A percentile compares a stretch with the other conserved stretches of the same genome.
Conservation (phyloP, 2,888 invertebrate genomes). For the Chrysodeixis includens region DNA sequence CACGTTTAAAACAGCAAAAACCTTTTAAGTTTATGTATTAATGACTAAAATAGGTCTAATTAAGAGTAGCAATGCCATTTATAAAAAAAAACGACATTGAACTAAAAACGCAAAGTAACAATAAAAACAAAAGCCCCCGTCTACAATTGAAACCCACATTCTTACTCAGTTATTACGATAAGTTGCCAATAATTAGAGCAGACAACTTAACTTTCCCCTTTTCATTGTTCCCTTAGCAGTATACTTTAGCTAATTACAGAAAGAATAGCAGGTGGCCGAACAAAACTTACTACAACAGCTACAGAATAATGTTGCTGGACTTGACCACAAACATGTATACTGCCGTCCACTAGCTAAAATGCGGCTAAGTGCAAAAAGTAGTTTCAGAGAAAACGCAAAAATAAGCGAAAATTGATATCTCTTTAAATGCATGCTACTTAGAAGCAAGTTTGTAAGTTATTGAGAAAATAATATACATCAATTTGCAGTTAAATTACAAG, state of each 20-base stretch:
- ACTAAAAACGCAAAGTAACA: neutral
- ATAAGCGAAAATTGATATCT: too few relatives aligned
- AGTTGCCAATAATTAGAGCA: conserved; percentile 32
- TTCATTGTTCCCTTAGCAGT: conserved; percentile 37
- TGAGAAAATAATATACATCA: too few relatives aligned
- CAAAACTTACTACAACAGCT: conserved; percentile 48
- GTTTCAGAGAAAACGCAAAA: too few relatives aligned
- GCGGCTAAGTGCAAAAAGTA: too few relatives aligned
- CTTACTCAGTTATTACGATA: conserved; percentile 20
- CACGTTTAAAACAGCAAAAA: conserved; percentile 2
- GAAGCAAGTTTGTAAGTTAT: too few relatives aligned
- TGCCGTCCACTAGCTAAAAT: too few relatives aligned
- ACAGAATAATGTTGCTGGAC: conserved; percentile 53
- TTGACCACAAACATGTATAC: conserved; percentile 46
- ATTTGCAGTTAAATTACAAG: too few relatives aligned
- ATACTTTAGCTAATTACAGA: conserved; percentile 47
- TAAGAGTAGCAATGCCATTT: neutral
- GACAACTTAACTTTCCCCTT: conserved; percentile 39
- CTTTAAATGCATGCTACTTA: too few relatives aligned
- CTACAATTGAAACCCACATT: conserved; percentile 17
- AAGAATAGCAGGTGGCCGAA: conserved; percentile 57
- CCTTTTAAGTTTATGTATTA: neutral
- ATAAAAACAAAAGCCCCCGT: conserved; percentile 9
- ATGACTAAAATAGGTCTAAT: neutral
- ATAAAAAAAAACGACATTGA: neutral